These are phyloP conservation scores for Thalassoma bifasciatum DNA, from an alignment of 2,113 vertebrate genomes.

Conservation along the genomic window DNA sequence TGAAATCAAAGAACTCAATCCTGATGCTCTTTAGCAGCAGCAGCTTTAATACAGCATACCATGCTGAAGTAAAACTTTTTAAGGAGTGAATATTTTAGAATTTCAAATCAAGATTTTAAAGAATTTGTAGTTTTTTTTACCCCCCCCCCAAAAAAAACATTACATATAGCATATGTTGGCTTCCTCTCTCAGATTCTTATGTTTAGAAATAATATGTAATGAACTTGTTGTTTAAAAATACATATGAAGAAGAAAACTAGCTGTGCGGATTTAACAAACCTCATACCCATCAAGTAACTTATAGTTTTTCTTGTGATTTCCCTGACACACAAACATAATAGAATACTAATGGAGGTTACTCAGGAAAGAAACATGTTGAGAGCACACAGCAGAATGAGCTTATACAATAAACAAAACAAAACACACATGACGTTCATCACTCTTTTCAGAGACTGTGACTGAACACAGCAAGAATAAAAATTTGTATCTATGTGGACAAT, in stretches of 20 bases:
- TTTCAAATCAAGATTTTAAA: no score
- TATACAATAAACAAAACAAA: not conserved
- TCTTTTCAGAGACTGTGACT: not conserved
- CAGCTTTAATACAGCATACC: not conserved
- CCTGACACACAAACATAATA: no score
- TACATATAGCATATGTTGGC: not conserved
- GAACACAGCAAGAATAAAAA: no score
- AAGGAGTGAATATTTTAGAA: constrained; percentile 3
- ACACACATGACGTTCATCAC: not conserved
- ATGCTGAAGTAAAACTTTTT: no score
- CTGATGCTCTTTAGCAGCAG: not conserved
- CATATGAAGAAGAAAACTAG: not conserved
- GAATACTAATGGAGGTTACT: not conserved
- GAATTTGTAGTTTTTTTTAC: no score
- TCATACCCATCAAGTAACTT: not conserved
- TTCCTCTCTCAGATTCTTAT: not conserved
- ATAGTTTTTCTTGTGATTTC: not conserved
- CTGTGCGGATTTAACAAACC: not conserved
- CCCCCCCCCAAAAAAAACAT: not conserved
- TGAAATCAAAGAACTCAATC: constrained; percentile 29
- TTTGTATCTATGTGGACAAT: no score
- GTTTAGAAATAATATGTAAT: not conserved
- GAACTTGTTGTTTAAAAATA: not conserved
- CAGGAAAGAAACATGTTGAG: not conserved
- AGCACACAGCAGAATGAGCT: not conserved